phyloP scores from a whole-genome alignment of 2,113 vertebrate genomes.

The Halichoerus grypus region DNA sequence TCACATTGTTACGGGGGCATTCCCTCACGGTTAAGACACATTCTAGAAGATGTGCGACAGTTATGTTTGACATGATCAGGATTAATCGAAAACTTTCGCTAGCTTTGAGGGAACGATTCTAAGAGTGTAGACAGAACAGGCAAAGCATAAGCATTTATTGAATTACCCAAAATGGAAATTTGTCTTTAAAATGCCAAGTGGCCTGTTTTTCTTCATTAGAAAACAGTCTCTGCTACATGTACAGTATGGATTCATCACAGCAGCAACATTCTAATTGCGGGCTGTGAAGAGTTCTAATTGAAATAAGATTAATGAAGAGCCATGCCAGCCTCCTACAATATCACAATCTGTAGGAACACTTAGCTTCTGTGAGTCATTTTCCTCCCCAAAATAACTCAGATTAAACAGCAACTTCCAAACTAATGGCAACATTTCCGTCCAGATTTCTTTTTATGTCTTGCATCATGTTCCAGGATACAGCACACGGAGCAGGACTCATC shows the following conservation, averaged over 20 bases:
- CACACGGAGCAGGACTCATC: constrained; percentile 84
- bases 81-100: background rate
- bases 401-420: constrained; percentile 83
- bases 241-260: constrained; percentile 67
- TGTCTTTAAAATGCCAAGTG: constrained; percentile 74
- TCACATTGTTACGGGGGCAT: background rate
- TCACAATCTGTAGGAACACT: constrained; percentile 78
- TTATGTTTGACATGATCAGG: constrained; percentile 44
- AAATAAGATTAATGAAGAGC: constrained; percentile 87
- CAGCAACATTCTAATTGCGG: constrained; percentile 75
- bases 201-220: constrained; percentile 75
- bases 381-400: constrained; percentile 78
- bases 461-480: constrained; percentile 85
- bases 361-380: constrained; percentile 83
- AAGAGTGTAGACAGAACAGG: background rate
- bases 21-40: constrained; percentile 21
- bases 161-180: constrained; percentile 71
- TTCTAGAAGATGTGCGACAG: constrained; percentile 6
- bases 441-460: constrained; percentile 85
- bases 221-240: constrained; percentile 52
- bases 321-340: constrained; percentile 78
- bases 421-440: constrained; percentile 83
- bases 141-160: constrained; percentile 34
- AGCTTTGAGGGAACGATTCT: background rate
- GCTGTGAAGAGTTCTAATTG: constrained; percentile 83